Evolutionary conservation across 2,113 vertebrate species (phyloP), one percentile per base, ranked within the genome.

Genomic region (Microcebus murinus): DNA sequence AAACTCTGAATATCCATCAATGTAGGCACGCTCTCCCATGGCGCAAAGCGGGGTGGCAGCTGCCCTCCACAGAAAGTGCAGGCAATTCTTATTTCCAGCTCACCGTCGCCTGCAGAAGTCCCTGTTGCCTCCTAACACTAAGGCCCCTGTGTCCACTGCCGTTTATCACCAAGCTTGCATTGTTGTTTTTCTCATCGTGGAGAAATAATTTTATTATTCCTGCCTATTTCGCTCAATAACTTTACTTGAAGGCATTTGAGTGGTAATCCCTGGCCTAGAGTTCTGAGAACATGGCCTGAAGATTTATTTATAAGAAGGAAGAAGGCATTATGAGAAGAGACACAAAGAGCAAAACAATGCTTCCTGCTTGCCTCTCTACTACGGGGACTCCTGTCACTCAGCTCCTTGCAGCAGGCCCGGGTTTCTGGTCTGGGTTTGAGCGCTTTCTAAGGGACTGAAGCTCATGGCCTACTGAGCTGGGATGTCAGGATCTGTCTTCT

Each of bases 241-340:
- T 94, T 87, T 50, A 91, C 89, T 96, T 80, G 86, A 95, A 97
- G 95, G 93, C 65, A 87, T 93, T 61, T 89, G 93, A 65, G 80
- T 80, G 86, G 91, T 83, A 87, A 95, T 96, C 96, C 89, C 91
- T 50, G 61, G 91, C 61, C 93, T 92, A 65, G 87, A 95, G 84
- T 94, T 90, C 85, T 55, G 61, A 82, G 81, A 95, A 27, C 48
- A n/a, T 8, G 76, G 74, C 79, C 59, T 76, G 42, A 73, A 94
- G 97, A 94, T 90, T 87, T 97, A 96, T 84, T 74, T 90, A 4
- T 21, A 77, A 80, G 29, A 65, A 61, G 84, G 42, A 61, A 79
- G 61, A 95, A 42, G 71, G 95, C 11, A 76, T 74, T n/a, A 3
- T 25, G 77, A 80, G 29, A 65, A 61, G 61, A 95, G 55, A 94